Conservation (phyloP, 1,140 invertebrate species). For the Heliothis virescens region DNA sequence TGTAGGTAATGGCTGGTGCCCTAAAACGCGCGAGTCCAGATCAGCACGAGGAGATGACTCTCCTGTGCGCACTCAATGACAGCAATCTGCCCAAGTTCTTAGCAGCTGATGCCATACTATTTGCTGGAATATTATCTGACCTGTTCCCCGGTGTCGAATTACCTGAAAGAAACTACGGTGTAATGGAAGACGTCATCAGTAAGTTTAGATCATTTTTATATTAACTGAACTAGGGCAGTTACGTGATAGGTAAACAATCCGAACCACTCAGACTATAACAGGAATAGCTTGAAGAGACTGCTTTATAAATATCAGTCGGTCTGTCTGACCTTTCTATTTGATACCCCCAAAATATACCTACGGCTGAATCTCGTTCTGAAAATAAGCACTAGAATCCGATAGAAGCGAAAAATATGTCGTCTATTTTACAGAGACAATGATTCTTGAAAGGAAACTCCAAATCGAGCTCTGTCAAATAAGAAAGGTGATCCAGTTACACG, state of each 20-base stretch:
- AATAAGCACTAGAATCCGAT: too few relatives aligned
- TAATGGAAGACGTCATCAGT: slow-evolving; percentile 89
- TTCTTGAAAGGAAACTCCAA: slow-evolving; percentile 87
- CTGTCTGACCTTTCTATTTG: too few relatives aligned
- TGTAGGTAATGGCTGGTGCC: slow-evolving; percentile 94
- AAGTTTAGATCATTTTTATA: slow-evolving; percentile 51
- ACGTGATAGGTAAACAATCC: too few relatives aligned
- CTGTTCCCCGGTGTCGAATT: slow-evolving; percentile 94
- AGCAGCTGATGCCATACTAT: slow-evolving; percentile 93
- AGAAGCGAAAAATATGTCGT: neutral
- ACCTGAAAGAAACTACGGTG: slow-evolving; percentile 92
- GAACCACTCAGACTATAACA: too few relatives aligned
- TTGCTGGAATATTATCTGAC: slow-evolving; percentile 95
- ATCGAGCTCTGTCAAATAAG: slow-evolving; percentile 88
- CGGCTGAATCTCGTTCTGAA: too few relatives aligned
- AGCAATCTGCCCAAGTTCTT: slow-evolving; percentile 98
- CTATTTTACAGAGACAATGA: slow-evolving; percentile 53
- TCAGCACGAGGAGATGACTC: slow-evolving; percentile 91
- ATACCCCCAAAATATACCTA: too few relatives aligned
- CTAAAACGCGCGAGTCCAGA: slow-evolving; percentile 94
- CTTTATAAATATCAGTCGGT: too few relatives aligned
- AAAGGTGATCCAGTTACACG: slow-evolving; percentile 95
- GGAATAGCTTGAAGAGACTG: too few relatives aligned
- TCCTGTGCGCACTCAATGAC: slow-evolving; percentile 94
- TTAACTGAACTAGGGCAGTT: neutral